These are phyloP conservation scores for Enteromius viviparus DNA, from an alignment of 2,797 vertebrate genomes.

Conservation along the genomic window DNA sequence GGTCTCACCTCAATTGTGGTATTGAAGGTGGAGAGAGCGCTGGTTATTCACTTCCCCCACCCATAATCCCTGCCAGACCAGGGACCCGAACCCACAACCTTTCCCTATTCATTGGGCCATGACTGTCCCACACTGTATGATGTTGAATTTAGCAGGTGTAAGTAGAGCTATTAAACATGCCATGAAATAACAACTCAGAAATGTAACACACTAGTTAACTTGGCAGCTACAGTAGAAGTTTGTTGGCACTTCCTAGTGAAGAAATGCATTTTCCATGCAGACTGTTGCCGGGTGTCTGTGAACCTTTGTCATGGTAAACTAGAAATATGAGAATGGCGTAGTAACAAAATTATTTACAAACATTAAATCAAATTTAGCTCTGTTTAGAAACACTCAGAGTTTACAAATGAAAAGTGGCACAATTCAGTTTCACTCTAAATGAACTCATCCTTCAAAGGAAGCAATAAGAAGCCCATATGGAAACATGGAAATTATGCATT, in stretches of 20 bases:
- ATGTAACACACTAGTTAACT: conserved; percentile 9
- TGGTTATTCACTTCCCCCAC: too few relatives aligned
- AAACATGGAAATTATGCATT: background rate
- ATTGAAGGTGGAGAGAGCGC: too few relatives aligned
- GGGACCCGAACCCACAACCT: too few relatives aligned
- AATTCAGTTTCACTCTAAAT: background rate
- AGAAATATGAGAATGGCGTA: background rate
- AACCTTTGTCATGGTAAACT: background rate
- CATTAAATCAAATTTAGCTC: background rate
- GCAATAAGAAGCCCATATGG: too few relatives aligned
- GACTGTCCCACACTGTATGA: background rate
- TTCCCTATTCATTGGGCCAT: too few relatives aligned
- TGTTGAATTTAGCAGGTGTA: conserved; percentile 7
- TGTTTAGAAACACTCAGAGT: background rate
- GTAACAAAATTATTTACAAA: background rate
- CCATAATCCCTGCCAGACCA: too few relatives aligned
- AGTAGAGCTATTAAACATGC: conserved; percentile 9
- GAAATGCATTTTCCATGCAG: background rate
- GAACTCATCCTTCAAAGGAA: background rate
- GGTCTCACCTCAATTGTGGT: too few relatives aligned
- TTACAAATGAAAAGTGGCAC: too few relatives aligned
- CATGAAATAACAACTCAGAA: conserved; percentile 9
- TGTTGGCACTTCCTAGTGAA: background rate
- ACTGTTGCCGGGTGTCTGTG: background rate
- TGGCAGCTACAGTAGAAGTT: background rate